Percentiles rank a stretch among this genome's conserved stretches.
Conservation (phyloP, 2,113 vertebrate species). For the Phylloscopus trochiloides region DNA sequence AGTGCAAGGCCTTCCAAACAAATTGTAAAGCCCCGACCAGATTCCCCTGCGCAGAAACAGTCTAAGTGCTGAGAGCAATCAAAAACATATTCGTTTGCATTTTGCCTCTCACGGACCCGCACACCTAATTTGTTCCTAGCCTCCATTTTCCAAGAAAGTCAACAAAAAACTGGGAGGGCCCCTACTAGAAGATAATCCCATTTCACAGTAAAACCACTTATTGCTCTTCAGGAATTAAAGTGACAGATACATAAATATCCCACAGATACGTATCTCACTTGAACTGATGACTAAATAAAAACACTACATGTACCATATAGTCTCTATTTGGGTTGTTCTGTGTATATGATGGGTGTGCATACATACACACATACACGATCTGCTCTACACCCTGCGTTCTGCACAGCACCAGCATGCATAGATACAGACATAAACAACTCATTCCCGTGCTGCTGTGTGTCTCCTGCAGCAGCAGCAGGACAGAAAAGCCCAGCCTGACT, state of each 20-base stretch:
- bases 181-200: neutral
- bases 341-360: fast-evolving
- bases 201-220: neutral
- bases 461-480: neutral
- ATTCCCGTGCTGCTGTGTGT: fast-evolving
- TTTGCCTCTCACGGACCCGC: neutral
- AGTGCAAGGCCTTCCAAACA: neutral
- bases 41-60: neutral
- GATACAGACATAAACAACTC: neutral
- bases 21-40: neutral
- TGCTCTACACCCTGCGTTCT: fast-evolving
- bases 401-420: fast-evolving
- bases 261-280: fast-evolving
- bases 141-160: neutral
- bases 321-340: fast-evolving
- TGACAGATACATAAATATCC: neutral
- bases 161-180: neutral
- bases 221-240: neutral
- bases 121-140: neutral
- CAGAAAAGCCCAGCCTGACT: neutral
- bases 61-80: neutral
- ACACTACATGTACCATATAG: fast-evolving
- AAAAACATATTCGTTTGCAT: neutral
- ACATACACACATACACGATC: fast-evolving
- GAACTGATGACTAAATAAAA: neutral